Evolutionary conservation across 2,797 vertebrate species (phyloP).

Genomic region (Thripadectes ignobilis): DNA sequence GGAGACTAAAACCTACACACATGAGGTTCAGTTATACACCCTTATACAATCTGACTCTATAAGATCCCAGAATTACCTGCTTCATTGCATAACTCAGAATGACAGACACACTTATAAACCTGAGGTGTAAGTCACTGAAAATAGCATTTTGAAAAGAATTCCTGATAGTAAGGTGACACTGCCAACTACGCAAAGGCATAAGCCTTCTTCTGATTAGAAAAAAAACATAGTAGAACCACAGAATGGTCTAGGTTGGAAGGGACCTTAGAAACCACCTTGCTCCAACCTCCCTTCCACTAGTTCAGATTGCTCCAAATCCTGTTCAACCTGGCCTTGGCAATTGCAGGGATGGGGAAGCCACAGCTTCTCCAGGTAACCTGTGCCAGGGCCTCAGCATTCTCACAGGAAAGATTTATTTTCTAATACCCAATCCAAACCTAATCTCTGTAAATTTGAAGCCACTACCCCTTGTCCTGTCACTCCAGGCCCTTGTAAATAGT

Average conservation of each 20-base stretch:
- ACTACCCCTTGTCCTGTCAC: neutral
- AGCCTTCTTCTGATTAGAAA: neutral
- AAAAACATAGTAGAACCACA: neutral
- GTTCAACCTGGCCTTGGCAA: neutral
- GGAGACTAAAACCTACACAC: neutral
- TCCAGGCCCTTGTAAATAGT: neutral
- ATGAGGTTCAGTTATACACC: accelerated
- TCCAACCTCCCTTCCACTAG: neutral
- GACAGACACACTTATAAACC: neutral
- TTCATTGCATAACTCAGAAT: neutral
- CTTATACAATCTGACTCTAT: neutral
- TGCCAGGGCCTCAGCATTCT: neutral
- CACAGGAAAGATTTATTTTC: neutral
- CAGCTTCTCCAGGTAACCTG: neutral
- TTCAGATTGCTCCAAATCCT: neutral
- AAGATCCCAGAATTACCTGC: no score
- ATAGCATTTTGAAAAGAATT: neutral
- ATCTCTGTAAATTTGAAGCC: neutral
- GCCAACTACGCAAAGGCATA: neutral
- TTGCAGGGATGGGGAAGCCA: neutral
- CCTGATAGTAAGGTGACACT: neutral
- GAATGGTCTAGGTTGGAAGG: neutral
- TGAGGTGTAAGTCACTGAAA: neutral
- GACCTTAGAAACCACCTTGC: neutral
- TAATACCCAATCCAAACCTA: accelerated